Conservation (phyloP, 2,888 invertebrate species). For the Rotaria sp. region DNA sequence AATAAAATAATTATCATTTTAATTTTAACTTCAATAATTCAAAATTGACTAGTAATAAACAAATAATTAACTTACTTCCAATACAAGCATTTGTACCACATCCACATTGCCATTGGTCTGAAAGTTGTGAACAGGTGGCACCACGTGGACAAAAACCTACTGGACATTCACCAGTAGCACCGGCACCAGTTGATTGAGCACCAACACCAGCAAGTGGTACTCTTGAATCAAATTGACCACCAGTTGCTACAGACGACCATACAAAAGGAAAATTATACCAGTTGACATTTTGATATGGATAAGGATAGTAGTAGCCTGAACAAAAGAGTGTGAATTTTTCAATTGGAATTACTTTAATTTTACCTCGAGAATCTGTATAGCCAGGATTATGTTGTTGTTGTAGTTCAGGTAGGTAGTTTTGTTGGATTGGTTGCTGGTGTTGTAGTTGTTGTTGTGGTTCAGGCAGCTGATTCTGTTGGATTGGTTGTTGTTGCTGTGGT, state of each 20-base stretch:
- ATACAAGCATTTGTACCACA: background rate
- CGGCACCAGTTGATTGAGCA: background rate
- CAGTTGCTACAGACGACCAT: background rate
- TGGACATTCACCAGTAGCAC: background rate
- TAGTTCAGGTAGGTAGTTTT: background rate
- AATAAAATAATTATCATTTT: background rate
- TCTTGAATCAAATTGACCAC: background rate
- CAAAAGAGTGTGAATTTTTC: background rate
- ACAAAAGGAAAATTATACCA: background rate
- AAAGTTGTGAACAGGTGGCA: background rate
- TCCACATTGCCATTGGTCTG: conserved; percentile 26
- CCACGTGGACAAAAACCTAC: background rate
- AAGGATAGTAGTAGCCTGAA: background rate
- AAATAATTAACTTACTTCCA: background rate
- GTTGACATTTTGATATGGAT: conserved; percentile 2
- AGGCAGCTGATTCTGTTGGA: too few relatives aligned
- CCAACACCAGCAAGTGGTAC: background rate
- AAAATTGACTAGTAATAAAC: background rate
- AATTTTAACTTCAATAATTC: background rate
- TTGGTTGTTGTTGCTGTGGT: too few relatives aligned
- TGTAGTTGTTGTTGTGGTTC: background rate
- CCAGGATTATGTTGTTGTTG: background rate
- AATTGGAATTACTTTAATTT: background rate
- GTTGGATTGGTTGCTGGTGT: background rate
- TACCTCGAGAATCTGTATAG: background rate